Conservation (phyloP, 2,888 invertebrate genomes). For the Drosophila atripex region DNA sequence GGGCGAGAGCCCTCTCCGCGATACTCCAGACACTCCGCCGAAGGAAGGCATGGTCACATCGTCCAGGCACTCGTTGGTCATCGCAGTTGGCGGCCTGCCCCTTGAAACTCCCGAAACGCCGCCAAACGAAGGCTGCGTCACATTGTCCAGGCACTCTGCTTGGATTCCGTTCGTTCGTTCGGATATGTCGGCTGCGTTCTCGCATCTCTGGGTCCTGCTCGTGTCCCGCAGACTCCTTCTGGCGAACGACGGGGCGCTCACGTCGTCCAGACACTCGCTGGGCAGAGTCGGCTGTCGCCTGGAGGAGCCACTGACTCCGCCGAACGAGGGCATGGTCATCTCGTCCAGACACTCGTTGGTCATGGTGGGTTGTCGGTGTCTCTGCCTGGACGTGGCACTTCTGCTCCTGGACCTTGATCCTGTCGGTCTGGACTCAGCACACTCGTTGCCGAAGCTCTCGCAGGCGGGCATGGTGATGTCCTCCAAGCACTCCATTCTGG, state of each 20-base stretch:
- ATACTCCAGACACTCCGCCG: neutral
- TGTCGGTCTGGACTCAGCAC: neutral
- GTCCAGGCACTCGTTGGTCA: constrained; percentile 13
- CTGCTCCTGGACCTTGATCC: neutral
- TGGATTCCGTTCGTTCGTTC: neutral
- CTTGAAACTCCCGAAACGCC: neutral
- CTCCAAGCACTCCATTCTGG: constrained; percentile 1
- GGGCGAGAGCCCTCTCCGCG: neutral
- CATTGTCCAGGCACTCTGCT: constrained; percentile 20
- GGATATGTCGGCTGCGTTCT: constrained; percentile 6
- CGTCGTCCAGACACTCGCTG: constrained; percentile 19
- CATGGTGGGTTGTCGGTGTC: neutral
- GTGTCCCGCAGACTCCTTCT: neutral
- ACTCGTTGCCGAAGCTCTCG: neutral
- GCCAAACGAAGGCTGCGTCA: constrained; percentile 20
- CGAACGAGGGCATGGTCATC: constrained; percentile 26
- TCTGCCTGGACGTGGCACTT: neutral
- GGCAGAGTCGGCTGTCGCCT: constrained; percentile 10
- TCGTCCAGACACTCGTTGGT: constrained; percentile 19
- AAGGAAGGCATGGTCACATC: constrained; percentile 38
- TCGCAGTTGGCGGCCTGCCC: neutral
- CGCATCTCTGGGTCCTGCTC: neutral
- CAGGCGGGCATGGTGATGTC: constrained; percentile 11
- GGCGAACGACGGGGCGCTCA: constrained; percentile 2
- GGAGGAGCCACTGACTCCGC: constrained; percentile 2